Conservation (phyloP, 2,888 invertebrate genomes). For the Phyto melanocephala region DNA sequence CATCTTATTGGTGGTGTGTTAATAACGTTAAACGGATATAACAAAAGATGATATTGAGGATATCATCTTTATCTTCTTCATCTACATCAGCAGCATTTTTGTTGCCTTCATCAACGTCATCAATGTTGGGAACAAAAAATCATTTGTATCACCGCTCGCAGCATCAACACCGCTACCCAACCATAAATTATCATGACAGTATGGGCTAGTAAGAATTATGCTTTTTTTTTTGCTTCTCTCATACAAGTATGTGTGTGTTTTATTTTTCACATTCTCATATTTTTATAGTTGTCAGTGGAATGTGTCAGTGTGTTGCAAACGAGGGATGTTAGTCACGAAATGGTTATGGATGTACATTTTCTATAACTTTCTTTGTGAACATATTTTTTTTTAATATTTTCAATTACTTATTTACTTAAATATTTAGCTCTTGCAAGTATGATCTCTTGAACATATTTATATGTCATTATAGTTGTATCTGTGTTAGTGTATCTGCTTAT, state of each 20-base stretch:
- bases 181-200: background rate
- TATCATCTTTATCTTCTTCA: constrained; percentile 27
- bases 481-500: background rate
- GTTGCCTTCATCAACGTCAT: background rate
- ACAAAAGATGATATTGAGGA: constrained; percentile 27
- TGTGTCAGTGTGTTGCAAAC: too few species aligned
- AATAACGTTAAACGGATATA: constrained; percentile 35
- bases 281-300: too few species aligned
- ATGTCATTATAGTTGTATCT: too few species aligned
- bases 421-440: too few species aligned
- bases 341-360: too few species aligned
- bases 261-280: too few species aligned
- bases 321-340: too few species aligned
- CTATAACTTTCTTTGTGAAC: too few species aligned
- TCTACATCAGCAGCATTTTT: background rate
- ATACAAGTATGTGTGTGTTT: too few species aligned
- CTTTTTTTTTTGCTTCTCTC: background rate
- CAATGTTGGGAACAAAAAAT: background rate
- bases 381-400: too few species aligned
- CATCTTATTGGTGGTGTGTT: constrained; percentile 17
- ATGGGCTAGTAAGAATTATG: background rate
- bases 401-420: too few species aligned
- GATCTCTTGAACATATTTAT: too few species aligned
- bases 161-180: background rate
- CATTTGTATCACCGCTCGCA: background rate